A percentile compares a stretch with the other conserved stretches of the same genome.
phyloP scores from a whole-genome alignment of 2,113 vertebrate genomes.

The Bagarius yarrelli region DNA sequence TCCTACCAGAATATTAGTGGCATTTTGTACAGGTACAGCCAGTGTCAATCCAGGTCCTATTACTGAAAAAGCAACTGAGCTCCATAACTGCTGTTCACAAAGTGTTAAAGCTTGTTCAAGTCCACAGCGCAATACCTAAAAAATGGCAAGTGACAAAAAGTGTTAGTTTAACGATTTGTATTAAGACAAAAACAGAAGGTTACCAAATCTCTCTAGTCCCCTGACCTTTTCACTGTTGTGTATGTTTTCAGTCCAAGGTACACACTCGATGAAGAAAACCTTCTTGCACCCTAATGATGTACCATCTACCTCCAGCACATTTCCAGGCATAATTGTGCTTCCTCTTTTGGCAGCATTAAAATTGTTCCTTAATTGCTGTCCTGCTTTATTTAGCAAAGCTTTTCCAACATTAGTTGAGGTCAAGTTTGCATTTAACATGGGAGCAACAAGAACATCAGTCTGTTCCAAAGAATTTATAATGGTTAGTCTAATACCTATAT shows the following conservation, averaged over 20 bases:
- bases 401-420: slow-evolving; percentile 56
- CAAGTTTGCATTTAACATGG: slow-evolving; percentile 54
- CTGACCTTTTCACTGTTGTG: slow-evolving; percentile 53
- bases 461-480: slow-evolving; percentile 41
- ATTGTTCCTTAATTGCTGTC: slow-evolving; percentile 42
- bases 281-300: slow-evolving; percentile 55
- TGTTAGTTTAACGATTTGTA: neutral
- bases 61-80: slow-evolving; percentile 61
- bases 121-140: slow-evolving; percentile 57
- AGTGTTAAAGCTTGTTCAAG: slow-evolving; percentile 55
- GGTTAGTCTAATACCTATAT: neutral
- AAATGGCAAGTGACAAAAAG: neutral
- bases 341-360: slow-evolving; percentile 33
- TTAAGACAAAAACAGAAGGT: neutral
- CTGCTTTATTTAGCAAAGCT: slow-evolving; percentile 53
- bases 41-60: slow-evolving; percentile 61
- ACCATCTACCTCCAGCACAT: slow-evolving; percentile 56
- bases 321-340: slow-evolving; percentile 45
- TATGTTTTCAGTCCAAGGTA: slow-evolving; percentile 55
- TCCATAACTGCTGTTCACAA: slow-evolving; percentile 51
- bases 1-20: slow-evolving; percentile 54
- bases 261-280: slow-evolving; percentile 65
- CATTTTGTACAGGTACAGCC: slow-evolving; percentile 44
- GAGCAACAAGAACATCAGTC: slow-evolving; percentile 63
- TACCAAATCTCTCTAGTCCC: neutral